Percentiles rank a stretch among this genome's conserved stretches.
Conservation (phyloP, 2,888 invertebrate species). For the Spodoptera littoralis region DNA sequence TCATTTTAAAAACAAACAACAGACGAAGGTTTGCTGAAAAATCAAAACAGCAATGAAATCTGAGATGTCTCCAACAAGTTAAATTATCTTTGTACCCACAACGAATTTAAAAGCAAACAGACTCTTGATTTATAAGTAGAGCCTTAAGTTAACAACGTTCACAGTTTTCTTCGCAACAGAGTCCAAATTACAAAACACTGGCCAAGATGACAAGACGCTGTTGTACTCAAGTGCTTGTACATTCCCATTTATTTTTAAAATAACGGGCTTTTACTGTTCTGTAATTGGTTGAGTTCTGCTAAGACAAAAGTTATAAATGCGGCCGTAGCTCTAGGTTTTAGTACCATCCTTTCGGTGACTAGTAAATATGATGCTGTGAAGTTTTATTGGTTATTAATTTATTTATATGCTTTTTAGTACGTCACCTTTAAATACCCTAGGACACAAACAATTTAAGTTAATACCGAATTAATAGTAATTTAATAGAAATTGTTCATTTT, state of each 20-base stretch:
- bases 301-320: too few relatives aligned
- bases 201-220: conserved; percentile 12
- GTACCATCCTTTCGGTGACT: too few relatives aligned
- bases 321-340: too few relatives aligned
- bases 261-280: too few relatives aligned
- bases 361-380: too few relatives aligned
- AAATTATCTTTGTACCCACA: conserved; percentile 37
- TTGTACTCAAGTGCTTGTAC: conserved; percentile 17
- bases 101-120: conserved; percentile 42
- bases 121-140: conserved; percentile 47
- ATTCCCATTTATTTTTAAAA: conserved; percentile 18
- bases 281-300: too few relatives aligned
- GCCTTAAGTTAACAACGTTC: conserved; percentile 38
- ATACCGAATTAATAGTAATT: too few relatives aligned
- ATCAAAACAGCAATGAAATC: conserved; percentile 31
- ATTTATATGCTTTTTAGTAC: too few relatives aligned
- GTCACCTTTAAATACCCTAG: too few relatives aligned
- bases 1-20: conserved; percentile 33
- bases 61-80: conserved; percentile 24
- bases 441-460: too few relatives aligned
- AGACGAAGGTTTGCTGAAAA: conserved; percentile 29
- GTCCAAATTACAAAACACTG: conserved; percentile 40
- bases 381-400: too few relatives aligned
- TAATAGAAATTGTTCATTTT: too few relatives aligned
- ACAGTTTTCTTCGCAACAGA: conserved; percentile 15